Conservation (phyloP, 1,140 invertebrate species). For the Parasteatoda tepidariorum region DNA sequence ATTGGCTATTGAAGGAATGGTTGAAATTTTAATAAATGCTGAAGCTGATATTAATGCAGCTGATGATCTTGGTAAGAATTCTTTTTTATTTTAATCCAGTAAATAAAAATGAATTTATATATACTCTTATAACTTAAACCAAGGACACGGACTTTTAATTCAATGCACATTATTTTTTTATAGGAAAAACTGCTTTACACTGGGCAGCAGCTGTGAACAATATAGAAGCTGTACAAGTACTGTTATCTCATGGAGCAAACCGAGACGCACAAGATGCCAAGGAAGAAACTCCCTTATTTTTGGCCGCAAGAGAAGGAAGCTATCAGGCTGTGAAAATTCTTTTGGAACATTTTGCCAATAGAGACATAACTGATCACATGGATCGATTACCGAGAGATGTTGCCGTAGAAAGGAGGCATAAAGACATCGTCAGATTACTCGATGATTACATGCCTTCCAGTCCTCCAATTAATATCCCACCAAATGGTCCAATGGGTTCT, state of each 20-base stretch:
- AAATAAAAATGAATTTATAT: not conserved
- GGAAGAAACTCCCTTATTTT: constrained; percentile 95
- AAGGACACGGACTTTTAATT: not conserved
- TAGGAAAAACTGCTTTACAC: constrained; percentile 88
- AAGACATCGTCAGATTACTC: constrained; percentile 92
- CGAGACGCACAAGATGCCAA: constrained; percentile 96
- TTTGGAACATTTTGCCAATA: constrained; percentile 91
- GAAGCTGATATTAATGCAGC: constrained; percentile 96
- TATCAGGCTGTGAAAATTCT: constrained; percentile 91
- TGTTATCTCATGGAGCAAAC: constrained; percentile 92
- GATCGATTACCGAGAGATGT: constrained; percentile 93
- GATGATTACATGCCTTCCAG: constrained; percentile 88
- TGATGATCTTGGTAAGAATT: constrained; percentile 80
- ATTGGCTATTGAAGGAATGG: constrained; percentile 90
- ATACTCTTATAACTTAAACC: not conserved
- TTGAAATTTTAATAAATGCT: constrained; percentile 93
- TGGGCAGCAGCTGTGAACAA: constrained; percentile 98
- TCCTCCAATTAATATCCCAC: constrained; percentile 75
- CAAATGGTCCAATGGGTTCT: constrained; percentile 75
- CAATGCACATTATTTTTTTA: not conserved
- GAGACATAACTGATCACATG: constrained; percentile 98
- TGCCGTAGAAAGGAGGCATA: constrained; percentile 89
- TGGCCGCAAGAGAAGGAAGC: constrained; percentile 93
- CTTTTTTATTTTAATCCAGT: not conserved
- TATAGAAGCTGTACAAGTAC: constrained; percentile 91